Conservation (phyloP, 2,113 vertebrate species). For the Malaclemys terrapin region DNA sequence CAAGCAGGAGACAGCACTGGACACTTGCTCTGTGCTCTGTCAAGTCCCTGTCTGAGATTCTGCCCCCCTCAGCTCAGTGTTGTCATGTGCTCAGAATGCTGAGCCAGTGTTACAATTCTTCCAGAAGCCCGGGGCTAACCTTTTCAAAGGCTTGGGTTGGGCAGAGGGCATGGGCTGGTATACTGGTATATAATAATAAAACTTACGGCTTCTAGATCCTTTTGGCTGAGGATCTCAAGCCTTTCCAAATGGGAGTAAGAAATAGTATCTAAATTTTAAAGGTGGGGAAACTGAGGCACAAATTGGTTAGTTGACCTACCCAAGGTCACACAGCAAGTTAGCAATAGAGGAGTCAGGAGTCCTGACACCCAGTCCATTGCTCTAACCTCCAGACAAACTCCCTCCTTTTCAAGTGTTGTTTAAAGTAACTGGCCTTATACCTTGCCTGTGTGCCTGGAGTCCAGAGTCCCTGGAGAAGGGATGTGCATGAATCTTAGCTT, state of each 20-base stretch:
- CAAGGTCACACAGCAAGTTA: not conserved
- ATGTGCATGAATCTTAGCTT: not conserved
- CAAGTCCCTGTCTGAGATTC: not conserved
- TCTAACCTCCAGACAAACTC: not conserved
- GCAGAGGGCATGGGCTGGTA: not conserved
- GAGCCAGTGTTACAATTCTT: not conserved
- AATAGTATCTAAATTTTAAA: not conserved
- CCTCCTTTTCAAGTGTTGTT: not conserved
- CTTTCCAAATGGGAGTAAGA: not conserved
- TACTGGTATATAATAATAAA: not conserved
- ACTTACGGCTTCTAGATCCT: not conserved
- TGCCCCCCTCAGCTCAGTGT: not conserved
- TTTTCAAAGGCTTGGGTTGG: not conserved
- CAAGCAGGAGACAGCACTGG: not conserved
- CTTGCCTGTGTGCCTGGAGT: not conserved
- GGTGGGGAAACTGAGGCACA: not conserved
- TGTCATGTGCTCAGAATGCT: not conserved
- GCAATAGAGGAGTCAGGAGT: accelerated
- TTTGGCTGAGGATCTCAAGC: not conserved
- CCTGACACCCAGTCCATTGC: not conserved
- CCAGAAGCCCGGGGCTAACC: not conserved
- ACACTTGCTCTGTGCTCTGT: not conserved
- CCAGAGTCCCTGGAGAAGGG: not conserved
- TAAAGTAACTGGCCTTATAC: accelerated
- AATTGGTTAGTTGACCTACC: not conserved